Conservation (phyloP, 2,113 vertebrate species). For the Desmodus rotundus region DNA sequence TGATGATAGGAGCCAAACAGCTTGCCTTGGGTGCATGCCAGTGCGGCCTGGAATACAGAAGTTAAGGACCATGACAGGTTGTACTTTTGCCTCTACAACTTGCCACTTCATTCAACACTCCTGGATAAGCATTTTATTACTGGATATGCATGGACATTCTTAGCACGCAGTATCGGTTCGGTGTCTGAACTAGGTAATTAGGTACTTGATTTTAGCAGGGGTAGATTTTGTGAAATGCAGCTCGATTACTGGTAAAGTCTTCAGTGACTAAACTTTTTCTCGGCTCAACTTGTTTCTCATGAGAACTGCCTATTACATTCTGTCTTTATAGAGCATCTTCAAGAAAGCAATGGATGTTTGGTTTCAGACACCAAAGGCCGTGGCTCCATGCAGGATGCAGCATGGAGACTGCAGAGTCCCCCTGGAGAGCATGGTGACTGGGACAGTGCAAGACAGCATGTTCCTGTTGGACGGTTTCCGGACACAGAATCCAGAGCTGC, state of each 20-base stretch:
- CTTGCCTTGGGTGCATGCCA: neutral
- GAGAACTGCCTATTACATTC: neutral
- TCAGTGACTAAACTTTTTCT: neutral
- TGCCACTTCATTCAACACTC: neutral
- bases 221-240: neutral
- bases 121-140: neutral
- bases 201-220: neutral
- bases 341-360: neutral
- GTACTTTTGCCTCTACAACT: neutral
- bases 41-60: neutral
- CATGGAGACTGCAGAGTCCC: neutral
- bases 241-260: neutral
- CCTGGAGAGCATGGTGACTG: neutral
- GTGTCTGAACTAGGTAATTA: neutral
- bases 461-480: neutral
- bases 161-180: neutral
- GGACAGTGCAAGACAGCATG: neutral
- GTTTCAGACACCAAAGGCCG: slow-evolving; percentile 18
- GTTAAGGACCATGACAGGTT: neutral
- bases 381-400: neutral
- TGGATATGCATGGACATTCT: neutral
- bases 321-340: slow-evolving; percentile 55
- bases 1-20: neutral
- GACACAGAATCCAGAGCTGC: neutral
- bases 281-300: neutral